These are phyloP conservation scores for Sebastes trivittatus DNA, from an alignment of 2,797 vertebrate genomes.

Conservation along the genomic window DNA sequence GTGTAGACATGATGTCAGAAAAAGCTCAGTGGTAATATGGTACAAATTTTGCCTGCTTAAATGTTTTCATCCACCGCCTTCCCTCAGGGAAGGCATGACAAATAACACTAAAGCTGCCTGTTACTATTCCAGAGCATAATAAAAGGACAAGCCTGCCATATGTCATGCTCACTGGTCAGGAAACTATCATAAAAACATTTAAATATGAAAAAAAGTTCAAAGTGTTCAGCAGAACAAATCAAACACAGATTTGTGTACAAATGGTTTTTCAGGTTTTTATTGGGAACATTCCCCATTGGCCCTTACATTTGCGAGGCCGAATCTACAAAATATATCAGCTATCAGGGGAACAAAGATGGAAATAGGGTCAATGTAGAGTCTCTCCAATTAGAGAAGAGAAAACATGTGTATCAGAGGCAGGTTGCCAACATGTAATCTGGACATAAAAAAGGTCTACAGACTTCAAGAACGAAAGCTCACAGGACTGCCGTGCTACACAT, in stretches of 20 bases:
- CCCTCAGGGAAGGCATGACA: conserved; percentile 18
- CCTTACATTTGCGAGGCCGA: conserved; percentile 1
- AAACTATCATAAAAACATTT: conserved; percentile 42
- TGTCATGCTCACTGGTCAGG: conserved; percentile 28
- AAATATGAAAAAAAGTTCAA: conserved; percentile 31
- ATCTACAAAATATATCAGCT: conserved; percentile 35
- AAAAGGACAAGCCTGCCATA: conserved; percentile 18
- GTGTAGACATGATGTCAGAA: conserved; percentile 56
- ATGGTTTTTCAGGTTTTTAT: conserved; percentile 24
- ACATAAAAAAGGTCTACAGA: conserved; percentile 8
- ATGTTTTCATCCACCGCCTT: conserved; percentile 35
- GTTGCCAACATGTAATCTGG: conserved; percentile 29
- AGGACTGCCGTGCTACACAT: conserved; percentile 14
- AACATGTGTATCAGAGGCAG: conserved; percentile 34
- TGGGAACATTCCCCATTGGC: conserved; percentile 22
- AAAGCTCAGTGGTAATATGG: conserved; percentile 30
- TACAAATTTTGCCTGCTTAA: conserved; percentile 38
- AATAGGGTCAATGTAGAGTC: conserved; percentile 33
- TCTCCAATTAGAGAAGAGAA: conserved; percentile 44
- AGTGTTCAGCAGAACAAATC: conserved; percentile 39
- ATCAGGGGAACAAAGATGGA: conserved; percentile 26
- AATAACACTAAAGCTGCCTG: conserved; percentile 24
- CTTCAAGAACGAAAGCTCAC: conserved; percentile 20
- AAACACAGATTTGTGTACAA: conserved; percentile 29
- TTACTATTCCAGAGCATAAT: conserved; percentile 30